A percentile compares a stretch with the other conserved stretches of the same genome.
Evolutionary conservation across 2,113 vertebrate genomes (phyloP).

Genomic region (Ammodytes marinus): DNA sequence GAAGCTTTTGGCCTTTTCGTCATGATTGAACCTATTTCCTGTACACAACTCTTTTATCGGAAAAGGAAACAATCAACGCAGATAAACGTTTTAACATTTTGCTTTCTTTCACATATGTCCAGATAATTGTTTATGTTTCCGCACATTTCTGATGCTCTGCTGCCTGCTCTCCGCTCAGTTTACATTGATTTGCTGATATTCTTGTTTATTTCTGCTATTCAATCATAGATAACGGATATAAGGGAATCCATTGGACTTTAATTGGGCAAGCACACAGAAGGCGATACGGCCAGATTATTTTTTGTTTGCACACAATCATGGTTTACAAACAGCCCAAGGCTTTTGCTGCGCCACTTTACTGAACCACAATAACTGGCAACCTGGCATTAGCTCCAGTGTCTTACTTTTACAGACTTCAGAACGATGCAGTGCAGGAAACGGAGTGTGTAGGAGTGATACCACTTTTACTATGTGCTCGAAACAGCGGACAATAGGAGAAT

Average conservation of each 20-base stretch:
- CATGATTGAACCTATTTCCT: background rate
- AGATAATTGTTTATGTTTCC: background rate
- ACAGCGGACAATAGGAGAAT: background rate
- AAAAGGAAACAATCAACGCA: background rate
- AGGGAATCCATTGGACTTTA: background rate
- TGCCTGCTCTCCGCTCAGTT: background rate
- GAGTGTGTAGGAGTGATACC: background rate
- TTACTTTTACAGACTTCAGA: background rate
- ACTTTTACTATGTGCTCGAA: background rate
- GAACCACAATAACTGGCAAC: background rate
- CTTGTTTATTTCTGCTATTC: background rate
- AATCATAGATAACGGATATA: background rate
- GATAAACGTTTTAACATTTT: background rate
- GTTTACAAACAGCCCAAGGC: background rate
- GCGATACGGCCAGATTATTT: background rate
- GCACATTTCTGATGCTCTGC: background rate
- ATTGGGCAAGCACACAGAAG: constrained; percentile 3
- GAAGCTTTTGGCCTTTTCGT: background rate
- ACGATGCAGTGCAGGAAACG: background rate
- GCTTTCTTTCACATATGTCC: background rate
- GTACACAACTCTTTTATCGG: background rate
- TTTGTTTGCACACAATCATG: background rate
- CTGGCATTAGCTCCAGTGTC: background rate
- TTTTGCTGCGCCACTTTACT: background rate
- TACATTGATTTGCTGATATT: background rate